Evolutionary conservation across 2,888 invertebrate species (phyloP).

Genomic region (Sicus ferrugineus): DNA sequence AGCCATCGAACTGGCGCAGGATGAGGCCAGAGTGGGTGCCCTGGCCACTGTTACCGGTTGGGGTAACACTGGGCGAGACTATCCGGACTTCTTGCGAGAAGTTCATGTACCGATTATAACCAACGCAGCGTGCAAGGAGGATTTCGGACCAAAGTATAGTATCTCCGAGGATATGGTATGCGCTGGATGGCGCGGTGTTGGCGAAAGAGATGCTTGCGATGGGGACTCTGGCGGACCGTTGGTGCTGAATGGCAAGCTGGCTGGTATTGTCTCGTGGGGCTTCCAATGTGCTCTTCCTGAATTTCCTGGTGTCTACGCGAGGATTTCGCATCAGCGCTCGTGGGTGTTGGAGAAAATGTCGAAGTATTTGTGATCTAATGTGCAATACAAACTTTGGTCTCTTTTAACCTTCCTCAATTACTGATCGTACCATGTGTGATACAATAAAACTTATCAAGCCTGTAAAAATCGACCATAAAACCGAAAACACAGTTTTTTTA

Average conservation of each 20-base stretch:
- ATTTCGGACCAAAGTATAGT: constrained; percentile 39
- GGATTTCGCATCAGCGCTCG: no score
- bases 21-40: constrained; percentile 42
- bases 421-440: no score
- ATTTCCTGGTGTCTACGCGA: constrained; percentile 55
- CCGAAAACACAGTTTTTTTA: no score
- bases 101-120: constrained; percentile 51
- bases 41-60: constrained; percentile 51
- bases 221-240: constrained; percentile 59
- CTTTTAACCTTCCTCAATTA: no score
- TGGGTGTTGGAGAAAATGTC: constrained; percentile 41
- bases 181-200: constrained; percentile 38
- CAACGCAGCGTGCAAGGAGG: constrained; percentile 46
- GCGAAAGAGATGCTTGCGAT: constrained; percentile 43
- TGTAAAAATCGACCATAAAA: no score
- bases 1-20: constrained; percentile 42
- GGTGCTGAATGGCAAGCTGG: constrained; percentile 45
- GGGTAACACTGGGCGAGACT: constrained; percentile 52
- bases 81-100: constrained; percentile 45
- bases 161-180: constrained; percentile 49
- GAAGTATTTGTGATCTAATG: constrained; percentile 31
- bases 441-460: no score
- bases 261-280: constrained; percentile 59
- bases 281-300: constrained; percentile 48
- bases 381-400: no score